Percentiles rank a stretch among this genome's conserved stretches.
Conservation (phyloP, 2,113 vertebrate genomes). For the Emydocephalus ijimae region DNA sequence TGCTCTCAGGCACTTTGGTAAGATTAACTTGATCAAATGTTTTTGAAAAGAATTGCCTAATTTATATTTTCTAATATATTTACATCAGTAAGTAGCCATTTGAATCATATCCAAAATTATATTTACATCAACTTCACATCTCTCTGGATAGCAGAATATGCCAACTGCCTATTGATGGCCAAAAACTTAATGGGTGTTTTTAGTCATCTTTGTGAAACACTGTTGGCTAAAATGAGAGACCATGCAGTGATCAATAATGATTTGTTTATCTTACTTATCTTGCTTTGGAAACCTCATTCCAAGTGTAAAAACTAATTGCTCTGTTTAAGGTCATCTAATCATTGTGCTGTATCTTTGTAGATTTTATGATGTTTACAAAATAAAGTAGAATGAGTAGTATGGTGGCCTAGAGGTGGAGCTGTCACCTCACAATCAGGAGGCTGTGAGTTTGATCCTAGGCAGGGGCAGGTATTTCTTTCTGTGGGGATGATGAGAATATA, state of each 20-base stretch:
- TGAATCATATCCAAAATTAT: neutral
- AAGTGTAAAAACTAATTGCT: neutral
- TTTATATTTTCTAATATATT: neutral
- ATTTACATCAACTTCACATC: neutral
- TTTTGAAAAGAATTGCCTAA: neutral
- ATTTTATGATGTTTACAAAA: neutral
- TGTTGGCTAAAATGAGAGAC: neutral
- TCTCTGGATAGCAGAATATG: neutral
- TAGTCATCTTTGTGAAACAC: neutral
- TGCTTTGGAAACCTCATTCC: neutral
- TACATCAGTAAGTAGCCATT: neutral
- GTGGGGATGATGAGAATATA: too few relatives aligned
- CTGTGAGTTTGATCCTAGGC: too few relatives aligned
- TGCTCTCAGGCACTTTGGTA: neutral
- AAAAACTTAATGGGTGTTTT: neutral
- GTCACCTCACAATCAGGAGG: too few relatives aligned
- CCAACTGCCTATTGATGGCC: neutral
- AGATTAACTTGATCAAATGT: neutral
- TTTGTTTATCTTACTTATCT: neutral
- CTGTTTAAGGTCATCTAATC: neutral
- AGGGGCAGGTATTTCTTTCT: too few relatives aligned
- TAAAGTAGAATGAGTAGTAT: neutral
- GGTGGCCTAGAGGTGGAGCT: too few relatives aligned
- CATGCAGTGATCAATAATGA: neutral
- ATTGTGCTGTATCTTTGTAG: neutral